Evolutionary conservation across 2,888 invertebrate genomes (phyloP).

Genomic region (Acanthopleura granulata): DNA sequence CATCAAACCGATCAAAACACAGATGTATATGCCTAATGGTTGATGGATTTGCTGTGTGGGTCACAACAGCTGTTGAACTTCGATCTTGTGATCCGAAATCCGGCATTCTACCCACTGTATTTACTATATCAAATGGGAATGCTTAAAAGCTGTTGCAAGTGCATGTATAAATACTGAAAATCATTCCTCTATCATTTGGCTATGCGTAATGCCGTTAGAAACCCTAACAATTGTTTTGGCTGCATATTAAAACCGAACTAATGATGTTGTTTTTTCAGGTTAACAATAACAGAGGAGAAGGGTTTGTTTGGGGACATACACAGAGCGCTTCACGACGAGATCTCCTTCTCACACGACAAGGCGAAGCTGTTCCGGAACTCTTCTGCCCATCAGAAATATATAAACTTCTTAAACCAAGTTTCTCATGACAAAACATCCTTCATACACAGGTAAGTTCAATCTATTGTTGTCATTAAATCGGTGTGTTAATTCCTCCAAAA

Average conservation of each 20-base stretch:
- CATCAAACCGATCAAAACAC: too few species aligned
- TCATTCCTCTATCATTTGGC: too few species aligned
- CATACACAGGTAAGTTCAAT: slow-evolving; percentile 14
- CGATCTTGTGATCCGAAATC: too few species aligned
- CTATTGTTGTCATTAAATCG: too few species aligned
- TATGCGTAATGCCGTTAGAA: neutral
- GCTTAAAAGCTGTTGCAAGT: too few species aligned
- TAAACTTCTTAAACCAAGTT: neutral
- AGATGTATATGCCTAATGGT: too few species aligned
- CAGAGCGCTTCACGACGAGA: neutral
- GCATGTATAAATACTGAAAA: too few species aligned
- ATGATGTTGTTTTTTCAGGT: neutral
- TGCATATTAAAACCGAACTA: neutral
- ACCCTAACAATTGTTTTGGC: neutral
- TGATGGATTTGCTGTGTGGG: too few species aligned
- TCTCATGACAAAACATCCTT: slow-evolving; percentile 11
- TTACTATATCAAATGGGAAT: too few species aligned
- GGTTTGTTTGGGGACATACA: slow-evolving; percentile 9
- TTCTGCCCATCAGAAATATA: neutral
- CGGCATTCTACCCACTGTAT: too few species aligned
- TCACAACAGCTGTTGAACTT: too few species aligned
- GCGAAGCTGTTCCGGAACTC: neutral
- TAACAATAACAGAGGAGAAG: neutral
- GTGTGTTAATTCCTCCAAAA: too few species aligned
- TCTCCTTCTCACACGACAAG: neutral